Conservation (phyloP, 2,797 vertebrate species). For the Oryzias sinensis region DNA sequence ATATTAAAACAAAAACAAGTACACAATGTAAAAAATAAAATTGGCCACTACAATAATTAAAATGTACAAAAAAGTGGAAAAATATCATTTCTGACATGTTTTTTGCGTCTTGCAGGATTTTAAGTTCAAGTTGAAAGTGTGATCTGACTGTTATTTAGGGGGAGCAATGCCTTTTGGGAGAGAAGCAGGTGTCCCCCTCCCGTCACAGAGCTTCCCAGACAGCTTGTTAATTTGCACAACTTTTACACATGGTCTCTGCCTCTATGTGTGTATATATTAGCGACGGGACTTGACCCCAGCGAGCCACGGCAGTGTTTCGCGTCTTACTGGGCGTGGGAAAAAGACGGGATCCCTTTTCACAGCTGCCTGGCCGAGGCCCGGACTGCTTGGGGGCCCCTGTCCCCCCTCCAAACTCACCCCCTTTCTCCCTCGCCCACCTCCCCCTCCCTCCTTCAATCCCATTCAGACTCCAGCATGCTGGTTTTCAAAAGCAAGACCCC, state of each 20-base stretch:
- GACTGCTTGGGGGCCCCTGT: constrained; percentile 80
- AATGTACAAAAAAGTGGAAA: background rate
- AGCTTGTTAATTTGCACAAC: constrained; percentile 82
- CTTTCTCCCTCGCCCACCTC: constrained; percentile 46
- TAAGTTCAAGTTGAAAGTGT: constrained; percentile 76
- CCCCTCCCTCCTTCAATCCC: constrained; percentile 53
- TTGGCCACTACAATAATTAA: background rate
- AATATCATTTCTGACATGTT: constrained; percentile 14
- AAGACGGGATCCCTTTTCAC: constrained; percentile 90
- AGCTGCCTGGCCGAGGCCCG: constrained; percentile 84
- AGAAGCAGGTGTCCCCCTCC: constrained; percentile 66
- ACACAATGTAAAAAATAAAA: background rate
- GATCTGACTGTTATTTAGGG: constrained; percentile 66
- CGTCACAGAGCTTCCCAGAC: constrained; percentile 72
- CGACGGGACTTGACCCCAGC: constrained; percentile 86
- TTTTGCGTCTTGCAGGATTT: constrained; percentile 27
- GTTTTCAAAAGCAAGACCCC: constrained; percentile 75
- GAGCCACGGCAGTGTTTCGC: constrained; percentile 81
- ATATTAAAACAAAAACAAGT: no score
- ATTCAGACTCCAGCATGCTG: constrained; percentile 78
- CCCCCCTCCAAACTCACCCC: constrained; percentile 54
- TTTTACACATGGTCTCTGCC: constrained; percentile 62
- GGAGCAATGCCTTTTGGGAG: constrained; percentile 70
- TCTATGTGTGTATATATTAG: constrained; percentile 82
- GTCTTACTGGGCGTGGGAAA: constrained; percentile 92